Evolutionary conservation across 2,797 vertebrate genomes (phyloP), one percentile per base, ranked within the genome.

Genomic region (Echeneis naucrates): DNA sequence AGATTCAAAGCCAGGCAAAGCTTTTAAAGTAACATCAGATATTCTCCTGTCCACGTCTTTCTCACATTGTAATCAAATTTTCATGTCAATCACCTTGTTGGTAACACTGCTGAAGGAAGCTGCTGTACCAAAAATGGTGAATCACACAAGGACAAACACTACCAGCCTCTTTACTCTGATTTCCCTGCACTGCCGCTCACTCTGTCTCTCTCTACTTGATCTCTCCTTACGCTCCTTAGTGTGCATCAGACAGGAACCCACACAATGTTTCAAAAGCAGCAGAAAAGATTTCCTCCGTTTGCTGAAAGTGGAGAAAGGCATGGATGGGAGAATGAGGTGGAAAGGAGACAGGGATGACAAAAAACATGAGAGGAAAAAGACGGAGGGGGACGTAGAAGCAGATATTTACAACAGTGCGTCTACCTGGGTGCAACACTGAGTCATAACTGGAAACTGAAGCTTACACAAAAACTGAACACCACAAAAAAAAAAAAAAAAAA

Each of bases 61-160:
- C 63, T 78, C 62, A 61, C 56, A 71, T 78, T 80, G 72, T 62
- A 48, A 82, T 85, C 64, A 76, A 65, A 77, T 77, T 87, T 78
- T 78, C 53, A 64, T 78, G 81, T 88, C 89, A 86, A 45, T 90
- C 82, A 77, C 82, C 57, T 26, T 47, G 62, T 76, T 68, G 71
- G 75, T 77, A 68, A 56, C 59, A 38, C 61, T 51, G 70, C 71
- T 77, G 64, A 55, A 65, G 56, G 35, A 83, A 59, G 82, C 68
- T 35, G 75, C 61, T 86, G 65, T 51, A 55, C 81, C 86, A 75
- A 89, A 89, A 86, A 90, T 89, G 87, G 88, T 88, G 88, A 90
- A 81, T 91, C 80, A 89, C 82, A 90, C 85, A 80, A 76, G 83
- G 81, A 83, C 82, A 78, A 83, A 85, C 69, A 52, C 81, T 72